Base-by-base conservation (phyloP, 1,140 invertebrate genomes). In the Drosophila lacteicornis region DNA sequence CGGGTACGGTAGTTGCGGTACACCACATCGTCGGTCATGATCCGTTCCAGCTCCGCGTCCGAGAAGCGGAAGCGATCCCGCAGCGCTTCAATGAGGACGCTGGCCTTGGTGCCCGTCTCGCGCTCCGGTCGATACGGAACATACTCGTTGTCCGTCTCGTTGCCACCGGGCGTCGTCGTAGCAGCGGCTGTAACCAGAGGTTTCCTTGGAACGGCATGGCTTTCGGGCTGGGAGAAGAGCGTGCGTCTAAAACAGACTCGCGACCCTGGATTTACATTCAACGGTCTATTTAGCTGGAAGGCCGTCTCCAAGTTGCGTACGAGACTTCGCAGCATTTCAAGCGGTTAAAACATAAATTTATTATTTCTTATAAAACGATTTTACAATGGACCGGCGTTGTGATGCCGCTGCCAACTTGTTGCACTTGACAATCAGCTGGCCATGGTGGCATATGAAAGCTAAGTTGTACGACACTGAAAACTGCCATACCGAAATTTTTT, bases 131-230 rank as follows among this genome's bases (percentile, higher is more conserved):
- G 67, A 47, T 92, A 92, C 0, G 85, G 80, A 49, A 91, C 53
- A 65, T 90, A 92, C 6, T 87, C 88, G 27, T 62, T 55, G 42
- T 90, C 88, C 13, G 36, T 36, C 56, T 91, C 91, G 36, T 40
- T 68, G 40, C 50, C 47, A 4, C 50, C 50, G 9, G 51, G 13
- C 43, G 7, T 33, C 8, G 50, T 30, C 3, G 36, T 43, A 61
- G 51, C 22, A 1, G 65, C 30, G 0, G 33, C 38, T 15, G 46
- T 69, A 15, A 78, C 38, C 12, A 46, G 4, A n/a, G 74, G 46
- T n/a, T 69, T 90, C 19, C 36, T 69, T 0, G 43, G 22, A 5
- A 33, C 58, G 2, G 49, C 45, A 8, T n/a, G 51, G 8, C 58
- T 17, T n/a, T 80, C 79, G 9, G 51, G 13, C 58, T 90, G 78